phyloP scores from a whole-genome alignment of 2,797 vertebrate genomes.

The Molossus alvarezi region DNA sequence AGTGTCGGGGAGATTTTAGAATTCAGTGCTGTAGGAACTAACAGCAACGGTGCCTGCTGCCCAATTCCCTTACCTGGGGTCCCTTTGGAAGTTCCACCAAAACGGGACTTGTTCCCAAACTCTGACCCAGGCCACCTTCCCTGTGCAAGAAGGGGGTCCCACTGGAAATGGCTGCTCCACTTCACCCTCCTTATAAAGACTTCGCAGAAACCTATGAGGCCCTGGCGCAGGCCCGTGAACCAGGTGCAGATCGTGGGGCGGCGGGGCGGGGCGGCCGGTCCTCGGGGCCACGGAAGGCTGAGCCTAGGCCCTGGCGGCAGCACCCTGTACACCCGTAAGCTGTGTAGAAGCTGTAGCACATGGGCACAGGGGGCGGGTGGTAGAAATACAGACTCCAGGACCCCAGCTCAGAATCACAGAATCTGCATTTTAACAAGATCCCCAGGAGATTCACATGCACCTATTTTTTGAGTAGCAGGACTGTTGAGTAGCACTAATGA shows the following conservation, averaged over 20 bases:
- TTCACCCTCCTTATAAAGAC: not conserved
- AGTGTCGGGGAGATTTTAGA: not conserved
- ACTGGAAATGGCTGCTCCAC: not conserved
- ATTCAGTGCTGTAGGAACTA: not conserved
- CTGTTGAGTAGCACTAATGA: not conserved
- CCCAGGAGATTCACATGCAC: not conserved
- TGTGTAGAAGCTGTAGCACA: accelerated
- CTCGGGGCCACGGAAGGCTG: not conserved
- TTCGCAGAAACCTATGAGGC: accelerated
- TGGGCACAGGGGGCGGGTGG: not conserved
- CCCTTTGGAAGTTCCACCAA: not conserved
- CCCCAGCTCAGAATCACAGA: not conserved
- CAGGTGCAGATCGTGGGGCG: not conserved
- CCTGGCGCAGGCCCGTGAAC: too few relatives aligned
- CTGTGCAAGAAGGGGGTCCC: accelerated
- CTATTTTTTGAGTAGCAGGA: accelerated
- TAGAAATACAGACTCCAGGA: not conserved
- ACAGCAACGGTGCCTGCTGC: too few relatives aligned
- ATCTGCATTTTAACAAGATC: not conserved
- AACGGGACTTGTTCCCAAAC: not conserved
- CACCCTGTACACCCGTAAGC: not conserved
- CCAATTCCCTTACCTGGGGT: not conserved
- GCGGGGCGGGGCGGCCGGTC: not conserved
- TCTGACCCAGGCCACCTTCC: not conserved
- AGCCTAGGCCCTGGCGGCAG: too few relatives aligned